Percentiles rank a stretch among this genome's conserved stretches.
Conservation (phyloP, 2,888 invertebrate genomes). For the Bedellia somnulentella region DNA sequence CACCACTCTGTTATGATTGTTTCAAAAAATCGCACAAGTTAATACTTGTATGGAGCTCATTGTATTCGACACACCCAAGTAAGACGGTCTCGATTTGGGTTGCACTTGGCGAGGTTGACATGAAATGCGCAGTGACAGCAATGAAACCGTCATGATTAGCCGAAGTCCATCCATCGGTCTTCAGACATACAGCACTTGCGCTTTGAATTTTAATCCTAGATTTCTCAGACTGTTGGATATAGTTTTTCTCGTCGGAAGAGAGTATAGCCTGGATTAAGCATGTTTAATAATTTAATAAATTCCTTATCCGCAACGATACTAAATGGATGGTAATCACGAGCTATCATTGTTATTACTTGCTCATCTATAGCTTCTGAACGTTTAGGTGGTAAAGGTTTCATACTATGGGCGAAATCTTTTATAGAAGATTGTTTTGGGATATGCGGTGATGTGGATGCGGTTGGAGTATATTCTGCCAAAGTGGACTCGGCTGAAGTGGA, state of each 20-base stretch:
- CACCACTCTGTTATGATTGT: slow-evolving; percentile 1
- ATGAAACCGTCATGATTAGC: too few relatives aligned
- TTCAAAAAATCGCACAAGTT: too few relatives aligned
- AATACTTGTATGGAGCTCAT: slow-evolving; percentile 1
- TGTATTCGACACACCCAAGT: slow-evolving; percentile 1
- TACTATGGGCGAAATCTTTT: neutral
- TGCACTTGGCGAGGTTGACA: too few relatives aligned
- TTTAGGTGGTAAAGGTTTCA: neutral
- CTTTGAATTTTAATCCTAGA: too few relatives aligned
- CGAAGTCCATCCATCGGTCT: slow-evolving; percentile 1
- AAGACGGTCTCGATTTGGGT: too few relatives aligned
- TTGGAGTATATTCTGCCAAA: too few relatives aligned
- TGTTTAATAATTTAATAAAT: slow-evolving; percentile 4
- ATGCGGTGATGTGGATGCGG: too few relatives aligned
- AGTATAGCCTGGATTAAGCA: slow-evolving; percentile 5
- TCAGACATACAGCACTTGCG: neutral
- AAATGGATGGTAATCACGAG: slow-evolving; percentile 5
- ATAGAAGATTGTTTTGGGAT: neutral
- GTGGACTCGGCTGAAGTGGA: too few relatives aligned
- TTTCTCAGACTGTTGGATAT: slow-evolving; percentile 5
- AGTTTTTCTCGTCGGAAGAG: slow-evolving; percentile 7
- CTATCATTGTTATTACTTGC: slow-evolving; percentile 6
- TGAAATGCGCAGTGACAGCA: too few relatives aligned
- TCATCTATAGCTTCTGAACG: neutral
- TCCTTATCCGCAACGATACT: slow-evolving; percentile 6